Base-by-base conservation (phyloP, 2,113 vertebrate species). In the Merops nubicus region DNA sequence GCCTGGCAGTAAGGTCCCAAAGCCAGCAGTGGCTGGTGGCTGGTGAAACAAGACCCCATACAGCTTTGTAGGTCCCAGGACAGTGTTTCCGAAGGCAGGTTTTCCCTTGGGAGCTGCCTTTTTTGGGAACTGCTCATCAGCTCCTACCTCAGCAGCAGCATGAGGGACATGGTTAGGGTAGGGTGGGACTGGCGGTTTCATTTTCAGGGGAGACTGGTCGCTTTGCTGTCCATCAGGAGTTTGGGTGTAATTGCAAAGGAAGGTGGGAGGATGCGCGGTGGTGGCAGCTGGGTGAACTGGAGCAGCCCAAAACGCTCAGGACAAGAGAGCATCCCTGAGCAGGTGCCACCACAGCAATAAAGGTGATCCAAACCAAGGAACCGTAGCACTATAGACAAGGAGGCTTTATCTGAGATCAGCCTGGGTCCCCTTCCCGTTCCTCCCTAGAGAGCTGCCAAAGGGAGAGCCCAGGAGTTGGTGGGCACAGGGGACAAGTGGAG, bases 201-300 rank as follows among this genome's bases (percentile, higher is more conserved):
- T 89, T 84, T 93, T 15, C 6, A 15, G 64, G 59, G 1, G 8
- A 53, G 50, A 19, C 34, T 12, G 31, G 8, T 51, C 36, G 69
- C 20, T 67, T 50, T 57, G 26, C 14, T 54, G 15, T 53, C 59
- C 0, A 2, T 50, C 38, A 54, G 50, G 25, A 82, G 40, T 21
- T 4, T 12, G 14, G n/a, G 20, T 57, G n/a, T 36, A 17, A 53
- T 2, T n/a, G 42, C n/a, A 34, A 40, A 70, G 62, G 0, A 0
- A 72, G 60, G 70, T 4, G 2, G 34, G 56, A 63, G 50, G 33
- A 63, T 40, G 15, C 2, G 1, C 23, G 10, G 38, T 22, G 62
- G 31, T 12, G 56, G 34, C 3, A 12, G 16, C 70, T 75, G 29
- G n/a, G 40, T 38, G 10, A 36, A 47, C 26, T 9, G 70, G n/a